Base-by-base conservation (phyloP, 2,797 vertebrate genomes). In the Pangasius mekongensis region DNA sequence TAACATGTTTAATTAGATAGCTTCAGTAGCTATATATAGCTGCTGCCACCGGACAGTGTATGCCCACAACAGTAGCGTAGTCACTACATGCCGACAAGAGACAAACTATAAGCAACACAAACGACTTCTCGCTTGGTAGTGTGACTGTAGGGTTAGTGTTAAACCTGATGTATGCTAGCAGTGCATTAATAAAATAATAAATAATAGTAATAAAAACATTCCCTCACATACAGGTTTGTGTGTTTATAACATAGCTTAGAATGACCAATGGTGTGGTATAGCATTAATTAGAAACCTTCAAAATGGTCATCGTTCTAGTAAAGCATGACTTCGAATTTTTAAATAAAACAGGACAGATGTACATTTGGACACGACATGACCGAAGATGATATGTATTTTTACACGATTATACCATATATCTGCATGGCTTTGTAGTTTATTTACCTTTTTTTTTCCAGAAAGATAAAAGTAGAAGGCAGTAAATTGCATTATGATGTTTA, bases 381-480 rank as follows among this genome's bases (percentile, higher is more conserved):
- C 14, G 47, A 67, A 69, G 14, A 64, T 33, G 18, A n/a, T 0
- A 52, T 67, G 27, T 47, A 13, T 49, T 49, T 67, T 39, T n/a
- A 67, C 16, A 33, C 6, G 3, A 33, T 84, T 49, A 67, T 33
- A 54, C n/a, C 27, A 24, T 85, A 77, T n/a, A 87, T 33, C 56
- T 76, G 47, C 85, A 89, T 86, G 88, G 89, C 78, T 86, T 84
- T 56, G 58, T 8, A 71, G 60, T 49, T 77, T 83, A 84, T 83
- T 74, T 83, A 86, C 20, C 60, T 66, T 67, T 66, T 67, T 83
- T 77, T 87, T 62, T 6, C 1, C 36, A 16, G 56, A 43, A 80
- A 87, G 83, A 69, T 86, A 83, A 90, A 66, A 58, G 60, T 49
- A 91, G 69, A 86, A 80, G 80, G 39, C 8, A 86, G 36, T 67